Evolutionary conservation across 2,797 vertebrate genomes (phyloP).

Genomic region (Sebastes iracundus): DNA sequence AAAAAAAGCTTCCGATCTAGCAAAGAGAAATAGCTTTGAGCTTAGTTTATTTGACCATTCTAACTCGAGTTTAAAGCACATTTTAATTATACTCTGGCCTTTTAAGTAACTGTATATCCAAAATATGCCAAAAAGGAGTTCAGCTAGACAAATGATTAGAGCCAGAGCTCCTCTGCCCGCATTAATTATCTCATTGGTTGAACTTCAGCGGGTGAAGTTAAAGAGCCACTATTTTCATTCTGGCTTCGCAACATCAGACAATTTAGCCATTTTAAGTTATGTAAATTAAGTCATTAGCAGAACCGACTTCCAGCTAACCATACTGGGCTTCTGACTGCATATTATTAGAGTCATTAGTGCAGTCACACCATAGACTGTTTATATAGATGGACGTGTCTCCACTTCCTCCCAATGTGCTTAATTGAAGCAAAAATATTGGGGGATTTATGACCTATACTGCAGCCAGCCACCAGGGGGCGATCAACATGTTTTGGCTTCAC

Average conservation of each 20-base stretch:
- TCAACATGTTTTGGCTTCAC: no score
- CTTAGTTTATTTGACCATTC: constrained; percentile 9
- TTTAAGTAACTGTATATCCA: constrained; percentile 1
- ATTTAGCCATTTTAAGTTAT: neutral
- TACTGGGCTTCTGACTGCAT: neutral
- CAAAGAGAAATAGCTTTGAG: neutral
- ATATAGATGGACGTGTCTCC: no score
- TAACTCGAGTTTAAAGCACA: neutral
- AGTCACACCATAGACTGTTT: neutral
- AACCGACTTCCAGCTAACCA: neutral
- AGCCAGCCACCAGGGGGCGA: no score
- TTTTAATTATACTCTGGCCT: neutral
- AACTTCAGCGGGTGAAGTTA: neutral
- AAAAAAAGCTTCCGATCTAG: neutral
- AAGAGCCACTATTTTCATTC: neutral
- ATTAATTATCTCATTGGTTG: neutral
- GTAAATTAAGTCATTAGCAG: neutral
- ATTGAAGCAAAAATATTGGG: no score
- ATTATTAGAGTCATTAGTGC: neutral
- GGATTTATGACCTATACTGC: no score
- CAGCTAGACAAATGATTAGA: neutral
- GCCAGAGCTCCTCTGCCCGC: neutral
- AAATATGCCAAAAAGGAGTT: constrained; percentile 10
- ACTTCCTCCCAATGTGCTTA: no score
- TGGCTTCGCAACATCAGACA: neutral